Evolutionary conservation across 2,113 vertebrate species (phyloP).

Genomic region (Lycocorax pyrrhopterus): DNA sequence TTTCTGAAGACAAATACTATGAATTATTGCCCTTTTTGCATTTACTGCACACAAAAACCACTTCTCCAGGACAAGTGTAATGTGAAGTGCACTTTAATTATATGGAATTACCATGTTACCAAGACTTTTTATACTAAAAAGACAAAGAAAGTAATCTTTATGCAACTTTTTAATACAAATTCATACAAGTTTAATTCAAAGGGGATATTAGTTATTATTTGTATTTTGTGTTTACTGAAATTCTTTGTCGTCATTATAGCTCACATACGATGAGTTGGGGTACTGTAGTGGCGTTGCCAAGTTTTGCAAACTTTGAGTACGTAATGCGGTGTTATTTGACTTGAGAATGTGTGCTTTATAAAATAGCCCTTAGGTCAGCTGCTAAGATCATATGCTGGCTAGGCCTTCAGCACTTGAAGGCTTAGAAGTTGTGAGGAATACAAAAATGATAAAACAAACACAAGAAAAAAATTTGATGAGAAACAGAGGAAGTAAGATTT

Average conservation of each 20-base stretch:
- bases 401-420: background rate
- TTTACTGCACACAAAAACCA: background rate
- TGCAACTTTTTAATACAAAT: background rate
- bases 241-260: background rate
- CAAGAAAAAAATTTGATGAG: background rate
- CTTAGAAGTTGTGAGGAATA: background rate
- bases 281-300: background rate
- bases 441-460: background rate
- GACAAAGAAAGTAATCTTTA: background rate
- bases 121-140: background rate
- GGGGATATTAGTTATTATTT: background rate
- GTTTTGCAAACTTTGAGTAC: background rate
- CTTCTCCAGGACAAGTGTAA: background rate
- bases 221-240: background rate
- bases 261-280: background rate
- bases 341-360: background rate
- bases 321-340: background rate
- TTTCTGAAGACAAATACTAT: conserved; percentile 18
- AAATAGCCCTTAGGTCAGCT: background rate
- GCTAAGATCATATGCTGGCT: background rate
- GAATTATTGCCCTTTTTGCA: background rate
- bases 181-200: background rate
- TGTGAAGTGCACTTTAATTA: background rate
- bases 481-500: background rate
- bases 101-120: background rate